Evolutionary conservation across 2,113 vertebrate genomes (phyloP).

Genomic region (Rafetus swinhoei): DNA sequence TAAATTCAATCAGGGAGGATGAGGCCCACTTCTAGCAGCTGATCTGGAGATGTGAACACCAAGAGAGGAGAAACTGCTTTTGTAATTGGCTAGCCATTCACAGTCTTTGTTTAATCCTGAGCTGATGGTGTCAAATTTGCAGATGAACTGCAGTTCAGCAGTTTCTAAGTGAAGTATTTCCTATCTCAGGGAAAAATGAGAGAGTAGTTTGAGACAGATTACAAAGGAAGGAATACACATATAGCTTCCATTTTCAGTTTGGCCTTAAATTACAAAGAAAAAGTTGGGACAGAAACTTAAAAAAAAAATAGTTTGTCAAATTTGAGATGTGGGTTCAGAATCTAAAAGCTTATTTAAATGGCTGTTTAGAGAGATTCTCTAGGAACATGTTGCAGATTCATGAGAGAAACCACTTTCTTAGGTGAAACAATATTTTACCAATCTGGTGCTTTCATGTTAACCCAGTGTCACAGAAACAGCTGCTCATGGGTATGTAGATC

Average conservation of each 20-base stretch:
- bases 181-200: neutral
- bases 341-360: neutral
- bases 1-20: too few relatives aligned
- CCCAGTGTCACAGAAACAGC: neutral
- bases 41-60: too few relatives aligned
- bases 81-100: too few relatives aligned
- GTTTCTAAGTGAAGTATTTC: neutral
- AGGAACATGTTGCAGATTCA: neutral
- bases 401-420: neutral
- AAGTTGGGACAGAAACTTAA: neutral
- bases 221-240: neutral
- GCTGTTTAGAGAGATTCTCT: neutral
- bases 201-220: neutral
- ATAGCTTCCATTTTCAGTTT: neutral
- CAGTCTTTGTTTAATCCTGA: too few relatives aligned
- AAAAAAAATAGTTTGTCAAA: neutral
- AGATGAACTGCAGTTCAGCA: too few relatives aligned
- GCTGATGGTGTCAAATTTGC: too few relatives aligned
- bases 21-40: too few relatives aligned
- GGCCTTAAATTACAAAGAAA: neutral
- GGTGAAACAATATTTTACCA: neutral
- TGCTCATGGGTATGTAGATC: neutral
- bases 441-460: fast-evolving
- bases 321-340: neutral
- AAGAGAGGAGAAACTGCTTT: too few relatives aligned